Evolutionary conservation across 2,797 vertebrate species (phyloP), one percentile per base, ranked within the genome.

Genomic region (Pangasius sanitwongsei): DNA sequence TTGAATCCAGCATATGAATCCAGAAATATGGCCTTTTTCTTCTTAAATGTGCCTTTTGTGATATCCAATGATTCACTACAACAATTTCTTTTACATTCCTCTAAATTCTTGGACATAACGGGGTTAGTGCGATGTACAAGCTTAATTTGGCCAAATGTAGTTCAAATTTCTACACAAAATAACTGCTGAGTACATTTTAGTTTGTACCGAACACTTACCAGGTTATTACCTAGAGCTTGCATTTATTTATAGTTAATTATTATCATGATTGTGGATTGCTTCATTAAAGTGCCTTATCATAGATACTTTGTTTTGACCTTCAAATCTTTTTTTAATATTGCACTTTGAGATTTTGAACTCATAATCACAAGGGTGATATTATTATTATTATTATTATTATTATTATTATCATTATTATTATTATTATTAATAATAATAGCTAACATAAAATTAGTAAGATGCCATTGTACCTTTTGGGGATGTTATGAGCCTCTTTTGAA

Each of bases 401-500:
- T 34, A 37, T 72, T 72, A 20, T 70, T 70, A 67, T 31, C 31
- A n/a, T n/a, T n/a, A n/a, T n/a, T n/a, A 37, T 37, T 1, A 37
- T 37, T 1, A 37, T 37, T 1, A 37, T 37, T 1, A 37, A 41
- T 41, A 4, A 41, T 41, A 15, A 13, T 34, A 69, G 23, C 23
- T 25, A 63, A 63, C 16, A 20, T 41, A 23, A 44, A 41, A 20
- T 44, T 44, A 20, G 44, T 0, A 34, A 20, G 7, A n/a, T 18
- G n/a, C 20, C 18, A 7, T 57, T 15, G 11, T 90, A 98, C 98
- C 97, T 97, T 92, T 97, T 97, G 25, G 98, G 98, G 92, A 99
- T 98, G 93, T 98, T 95, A 86, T 94, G 95, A 84, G 98, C 97
- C 94, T 99, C 98, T 0, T 89, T 96, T 91, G 98, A 98, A 94